Base-by-base conservation (phyloP, 2,113 vertebrate species). In the Myodes glareolus region DNA sequence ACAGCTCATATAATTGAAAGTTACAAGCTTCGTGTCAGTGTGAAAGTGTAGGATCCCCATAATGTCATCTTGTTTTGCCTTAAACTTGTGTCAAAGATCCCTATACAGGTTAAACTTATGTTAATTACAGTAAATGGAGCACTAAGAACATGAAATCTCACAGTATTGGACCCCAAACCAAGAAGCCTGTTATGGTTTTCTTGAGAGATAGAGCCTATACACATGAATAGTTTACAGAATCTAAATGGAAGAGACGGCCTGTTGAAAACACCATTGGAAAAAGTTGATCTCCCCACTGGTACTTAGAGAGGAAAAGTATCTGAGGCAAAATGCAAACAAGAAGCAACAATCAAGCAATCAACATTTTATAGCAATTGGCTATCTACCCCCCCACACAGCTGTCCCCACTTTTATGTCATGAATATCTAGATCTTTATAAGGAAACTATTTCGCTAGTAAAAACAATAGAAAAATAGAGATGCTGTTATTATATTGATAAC, bases 81-180 rank as follows among this genome's bases (percentile, higher is more conserved):
- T 72, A 65, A 11, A 50, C 7, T 85, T 14, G 11, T n/a, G 27
- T n/a, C 36, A 75, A 92, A 92, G 70, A 95, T 52, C 68, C 33
- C 52, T 13, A 65, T 61, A 77, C 58, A 93, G 29, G 1, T 88
- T 88, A 73, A 42, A 78, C 75, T 93, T 70, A 77, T 75, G 42
- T 89, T 92, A 93, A 58, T 78, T 88, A 84, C n/a, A 91, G 70
- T 14, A 94, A 89, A 13, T 90, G 29, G 23, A 92, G 27, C 5
- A 94, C 7, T 12, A 80, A 6, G 4, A 0, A 4, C 42, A 14
- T 78, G 61, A 91, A 96, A 76, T 92, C 47, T 90, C n/a, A 76
- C 42, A 25, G 33, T 84, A 72, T 3, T 90, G 19, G 58, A 91
- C 77, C 63, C 4, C 8, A 61, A 91, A 89, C 9, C 29, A 87